A percentile compares a stretch with the other conserved stretches of the same genome.
Evolutionary conservation across 2,797 vertebrate genomes (phyloP).

Genomic region (Spinibarbus caldwelli): DNA sequence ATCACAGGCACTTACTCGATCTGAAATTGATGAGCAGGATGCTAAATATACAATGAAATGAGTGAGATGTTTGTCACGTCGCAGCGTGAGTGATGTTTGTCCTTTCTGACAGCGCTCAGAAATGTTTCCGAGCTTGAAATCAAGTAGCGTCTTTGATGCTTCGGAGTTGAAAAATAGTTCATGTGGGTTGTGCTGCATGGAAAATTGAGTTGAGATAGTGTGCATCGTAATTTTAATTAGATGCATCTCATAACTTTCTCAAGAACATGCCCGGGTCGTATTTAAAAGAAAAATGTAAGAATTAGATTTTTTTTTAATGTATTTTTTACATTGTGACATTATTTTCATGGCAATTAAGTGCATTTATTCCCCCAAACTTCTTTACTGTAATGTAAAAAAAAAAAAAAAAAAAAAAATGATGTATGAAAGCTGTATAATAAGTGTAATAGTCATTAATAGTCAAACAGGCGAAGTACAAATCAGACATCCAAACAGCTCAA

Average conservation of each 20-base stretch:
- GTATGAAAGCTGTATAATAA: not conserved
- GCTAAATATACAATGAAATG: slow-evolving; percentile 51
- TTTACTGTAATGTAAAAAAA: not conserved
- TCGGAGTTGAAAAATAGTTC: slow-evolving; percentile 16
- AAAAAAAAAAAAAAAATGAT: not conserved
- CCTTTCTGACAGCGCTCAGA: slow-evolving; percentile 43
- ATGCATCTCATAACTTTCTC: not conserved
- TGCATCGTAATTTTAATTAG: not conserved
- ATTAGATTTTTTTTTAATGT: no score
- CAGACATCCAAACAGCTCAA: not conserved
- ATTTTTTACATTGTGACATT: not conserved
- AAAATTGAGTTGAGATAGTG: not conserved
- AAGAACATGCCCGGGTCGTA: not conserved
- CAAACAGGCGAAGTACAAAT: not conserved
- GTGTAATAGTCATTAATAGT: slow-evolving; percentile 2
- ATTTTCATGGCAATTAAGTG: not conserved
- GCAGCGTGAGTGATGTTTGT: slow-evolving; percentile 52
- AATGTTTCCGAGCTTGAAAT: slow-evolving; percentile 33
- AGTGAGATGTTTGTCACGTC: slow-evolving; percentile 54
- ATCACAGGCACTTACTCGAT: slow-evolving; percentile 53
- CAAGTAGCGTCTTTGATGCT: not conserved
- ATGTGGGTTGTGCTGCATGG: not conserved
- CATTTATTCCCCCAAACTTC: not conserved
- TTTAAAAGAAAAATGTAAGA: not conserved
- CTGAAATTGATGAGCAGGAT: slow-evolving; percentile 42